Evolutionary conservation across 2,113 vertebrate genomes (phyloP).

Genomic region (Chrysochloris asiatica): DNA sequence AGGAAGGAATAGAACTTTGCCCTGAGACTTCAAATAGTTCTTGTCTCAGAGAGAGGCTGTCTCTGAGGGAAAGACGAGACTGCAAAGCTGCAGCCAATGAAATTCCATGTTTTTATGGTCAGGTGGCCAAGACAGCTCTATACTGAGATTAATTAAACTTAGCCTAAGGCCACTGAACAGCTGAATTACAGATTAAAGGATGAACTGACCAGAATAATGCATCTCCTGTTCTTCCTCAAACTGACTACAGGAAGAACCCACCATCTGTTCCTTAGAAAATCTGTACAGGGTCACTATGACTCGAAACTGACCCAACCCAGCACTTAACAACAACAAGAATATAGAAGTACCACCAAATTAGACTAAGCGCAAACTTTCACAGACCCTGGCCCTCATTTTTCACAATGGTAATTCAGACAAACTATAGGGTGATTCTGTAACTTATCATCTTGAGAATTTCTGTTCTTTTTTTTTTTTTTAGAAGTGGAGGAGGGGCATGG

Average conservation of each 20-base stretch:
- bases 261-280: too few relatives aligned
- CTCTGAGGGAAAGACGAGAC: neutral
- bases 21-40: neutral
- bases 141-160: neutral
- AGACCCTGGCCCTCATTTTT: neutral
- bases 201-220: too few relatives aligned
- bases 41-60: neutral
- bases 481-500: too few relatives aligned
- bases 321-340: too few relatives aligned
- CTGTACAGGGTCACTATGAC: too few relatives aligned
- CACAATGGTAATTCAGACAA: neutral
- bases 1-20: neutral
- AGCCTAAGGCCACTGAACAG: neutral
- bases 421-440: neutral
- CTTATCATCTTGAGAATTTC: neutral
- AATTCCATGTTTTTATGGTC: neutral
- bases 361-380: too few relatives aligned
- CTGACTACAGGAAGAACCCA: too few relatives aligned
- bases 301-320: too few relatives aligned
- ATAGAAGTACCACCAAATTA: too few relatives aligned
- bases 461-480: neutral
- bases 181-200: neutral
- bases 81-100: neutral
- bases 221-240: too few relatives aligned
- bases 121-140: neutral